phyloP scores from a whole-genome alignment of 2,113 vertebrate genomes.

The Prunella fulvescens region DNA sequence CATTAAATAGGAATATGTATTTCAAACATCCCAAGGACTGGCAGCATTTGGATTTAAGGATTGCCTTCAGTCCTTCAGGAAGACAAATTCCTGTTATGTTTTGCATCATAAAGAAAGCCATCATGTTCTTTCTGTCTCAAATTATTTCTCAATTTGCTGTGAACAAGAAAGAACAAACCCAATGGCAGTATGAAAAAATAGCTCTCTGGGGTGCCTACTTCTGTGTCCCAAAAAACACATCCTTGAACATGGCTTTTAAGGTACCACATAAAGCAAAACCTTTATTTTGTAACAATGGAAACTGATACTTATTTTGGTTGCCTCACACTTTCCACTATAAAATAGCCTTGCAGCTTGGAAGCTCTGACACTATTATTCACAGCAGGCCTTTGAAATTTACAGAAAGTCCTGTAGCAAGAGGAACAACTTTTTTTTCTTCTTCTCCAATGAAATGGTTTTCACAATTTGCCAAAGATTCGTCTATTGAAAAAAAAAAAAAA shows the following conservation, averaged over 20 bases:
- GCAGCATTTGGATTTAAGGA: neutral
- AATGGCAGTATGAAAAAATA: neutral
- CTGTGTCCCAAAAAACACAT: neutral
- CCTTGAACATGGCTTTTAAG: neutral
- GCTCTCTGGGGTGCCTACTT: neutral
- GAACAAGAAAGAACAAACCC: neutral
- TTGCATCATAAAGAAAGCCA: neutral
- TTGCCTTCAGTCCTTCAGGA: neutral
- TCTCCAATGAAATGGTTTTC: neutral
- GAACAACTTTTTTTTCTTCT: neutral
- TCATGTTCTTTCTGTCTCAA: neutral
- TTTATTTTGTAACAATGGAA: neutral
- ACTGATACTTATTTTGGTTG: conserved; percentile 21
- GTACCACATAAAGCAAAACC: neutral
- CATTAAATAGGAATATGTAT: neutral
- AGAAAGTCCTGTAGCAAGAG: conserved; percentile 8
- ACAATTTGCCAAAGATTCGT: neutral
- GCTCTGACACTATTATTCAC: neutral
- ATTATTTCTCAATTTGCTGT: neutral
- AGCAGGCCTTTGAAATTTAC: conserved; percentile 32
- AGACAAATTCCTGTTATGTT: neutral
- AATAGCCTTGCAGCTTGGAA: conserved; percentile 15
- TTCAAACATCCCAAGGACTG: neutral
- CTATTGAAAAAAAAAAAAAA: neutral
- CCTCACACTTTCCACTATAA: conserved; percentile 44